phyloP scores from a whole-genome alignment of 2,113 vertebrate species.

The Alosa alosa region DNA sequence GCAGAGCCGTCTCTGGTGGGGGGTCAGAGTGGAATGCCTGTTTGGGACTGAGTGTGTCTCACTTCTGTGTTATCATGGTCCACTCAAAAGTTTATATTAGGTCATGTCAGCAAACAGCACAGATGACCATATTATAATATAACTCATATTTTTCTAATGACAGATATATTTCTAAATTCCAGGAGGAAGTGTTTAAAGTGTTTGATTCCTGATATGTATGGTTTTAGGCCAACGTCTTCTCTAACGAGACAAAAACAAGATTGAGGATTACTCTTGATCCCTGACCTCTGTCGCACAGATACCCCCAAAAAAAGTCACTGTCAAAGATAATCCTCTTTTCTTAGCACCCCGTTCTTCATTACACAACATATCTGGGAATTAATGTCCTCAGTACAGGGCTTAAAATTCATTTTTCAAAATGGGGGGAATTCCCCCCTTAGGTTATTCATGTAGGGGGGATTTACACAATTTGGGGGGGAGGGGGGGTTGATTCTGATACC shows the following conservation, averaged over 20 bases:
- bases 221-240: background rate
- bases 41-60: background rate
- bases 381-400: background rate
- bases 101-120: background rate
- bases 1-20: background rate
- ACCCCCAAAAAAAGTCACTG: background rate
- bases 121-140: background rate
- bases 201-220: background rate
- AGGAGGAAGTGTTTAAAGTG: background rate
- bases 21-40: background rate
- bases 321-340: conserved; percentile 6
- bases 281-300: background rate
- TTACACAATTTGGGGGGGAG: no score
- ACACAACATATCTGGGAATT: background rate
- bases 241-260: background rate
- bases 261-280: conserved; percentile 12
- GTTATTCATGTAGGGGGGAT: no score
- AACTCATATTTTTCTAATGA: background rate
- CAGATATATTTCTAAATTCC: background rate
- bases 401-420: no score
- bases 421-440: no score
- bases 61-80: background rate
- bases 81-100: background rate
- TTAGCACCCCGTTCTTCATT: conserved; percentile 1
- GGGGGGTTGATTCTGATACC: no score